Base-by-base conservation (phyloP, 2,113 vertebrate genomes). In the Corynorhinus townsendii region DNA sequence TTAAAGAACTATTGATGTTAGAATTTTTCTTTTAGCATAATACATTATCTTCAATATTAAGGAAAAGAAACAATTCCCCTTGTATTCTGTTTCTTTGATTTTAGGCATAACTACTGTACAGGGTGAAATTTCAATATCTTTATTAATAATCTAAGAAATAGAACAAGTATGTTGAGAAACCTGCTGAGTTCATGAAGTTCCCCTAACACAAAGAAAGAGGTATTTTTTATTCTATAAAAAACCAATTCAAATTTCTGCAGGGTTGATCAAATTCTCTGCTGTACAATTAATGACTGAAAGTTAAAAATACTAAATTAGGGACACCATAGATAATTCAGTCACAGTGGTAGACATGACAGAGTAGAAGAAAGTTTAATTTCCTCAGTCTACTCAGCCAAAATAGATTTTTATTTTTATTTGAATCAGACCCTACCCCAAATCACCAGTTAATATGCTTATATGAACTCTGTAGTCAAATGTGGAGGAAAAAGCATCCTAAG, bases 1-100 rank as follows among this genome's bases (percentile, higher is more conserved):
- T 96, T 97, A 96, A 96, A 97, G 62, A 92, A 90, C 19, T 20
- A 96, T 80, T 95, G 93, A 96, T 94, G 82, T 84, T 77, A 83
- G 77, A 92, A 90, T 91, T 97, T 97, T 96, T 95, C 82, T 94
- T 96, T 83, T 86, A 89, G 82, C 89, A 84, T 95, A 86, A 96
- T 92, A 20, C n/a, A 95, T 95, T 95, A 80, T 96, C 82, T 95
- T 94, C 79, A 92, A 92, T 89, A 93, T 93, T 83, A 95, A 62
- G 82, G 54, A 88, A 94, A 97, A 96, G 69, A 91, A 92, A 77
- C 69, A 93, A 94, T 75, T 79, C 38, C n/a, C 26, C 54, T 88
- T 95, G 64, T 52, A 77, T 80, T 92, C 56, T 83, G 1, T 86
- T 76, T 88, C 77, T 96, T 96, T 95, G 89, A 95, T 89, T 94